phyloP scores from a whole-genome alignment of 2,797 vertebrate species.

The Neosilurus mollespiculum region DNA sequence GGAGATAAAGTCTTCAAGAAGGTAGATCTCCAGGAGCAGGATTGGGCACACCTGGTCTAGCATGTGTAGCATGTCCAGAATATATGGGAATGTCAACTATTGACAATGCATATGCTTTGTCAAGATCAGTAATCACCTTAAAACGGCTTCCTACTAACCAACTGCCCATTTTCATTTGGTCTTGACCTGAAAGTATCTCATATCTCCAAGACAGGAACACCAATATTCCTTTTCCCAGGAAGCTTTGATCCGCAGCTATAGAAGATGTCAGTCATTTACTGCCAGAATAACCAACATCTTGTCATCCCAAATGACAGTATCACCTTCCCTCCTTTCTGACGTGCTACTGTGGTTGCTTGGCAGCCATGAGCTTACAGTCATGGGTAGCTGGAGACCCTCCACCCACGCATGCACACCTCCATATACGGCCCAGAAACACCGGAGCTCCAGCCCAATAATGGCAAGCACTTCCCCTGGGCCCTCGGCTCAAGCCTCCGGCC shows the following conservation, averaged over 20 bases:
- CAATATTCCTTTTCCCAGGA: background rate
- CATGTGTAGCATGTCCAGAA: too few species aligned
- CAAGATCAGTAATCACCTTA: background rate
- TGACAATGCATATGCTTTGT: background rate
- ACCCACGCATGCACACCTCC: slow-evolving; percentile 64
- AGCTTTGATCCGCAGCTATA: slow-evolving; percentile 14
- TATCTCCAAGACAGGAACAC: background rate
- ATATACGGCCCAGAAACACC: slow-evolving; percentile 72
- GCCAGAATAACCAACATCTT: slow-evolving; percentile 4
- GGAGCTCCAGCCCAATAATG: slow-evolving; percentile 80
- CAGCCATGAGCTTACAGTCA: slow-evolving; percentile 55
- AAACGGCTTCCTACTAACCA: background rate
- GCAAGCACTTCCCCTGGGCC: slow-evolving; percentile 75
- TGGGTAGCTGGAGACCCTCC: slow-evolving; percentile 63
- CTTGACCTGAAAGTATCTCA: background rate
- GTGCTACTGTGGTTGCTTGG: slow-evolving; percentile 62
- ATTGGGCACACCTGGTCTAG: too few species aligned
- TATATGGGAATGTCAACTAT: background rate
- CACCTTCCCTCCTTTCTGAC: slow-evolving; percentile 57
- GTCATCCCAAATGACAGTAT: background rate
- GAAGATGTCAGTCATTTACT: slow-evolving; percentile 18
- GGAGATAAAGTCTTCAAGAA: too few species aligned
- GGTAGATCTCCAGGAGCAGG: too few species aligned
- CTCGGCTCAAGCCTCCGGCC: slow-evolving; percentile 77
- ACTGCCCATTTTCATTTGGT: background rate